These are phyloP conservation scores for Nesometra sesokonis DNA, from an alignment of 35 echinoderm and acorn worm species.

Conservation along the genomic window DNA sequence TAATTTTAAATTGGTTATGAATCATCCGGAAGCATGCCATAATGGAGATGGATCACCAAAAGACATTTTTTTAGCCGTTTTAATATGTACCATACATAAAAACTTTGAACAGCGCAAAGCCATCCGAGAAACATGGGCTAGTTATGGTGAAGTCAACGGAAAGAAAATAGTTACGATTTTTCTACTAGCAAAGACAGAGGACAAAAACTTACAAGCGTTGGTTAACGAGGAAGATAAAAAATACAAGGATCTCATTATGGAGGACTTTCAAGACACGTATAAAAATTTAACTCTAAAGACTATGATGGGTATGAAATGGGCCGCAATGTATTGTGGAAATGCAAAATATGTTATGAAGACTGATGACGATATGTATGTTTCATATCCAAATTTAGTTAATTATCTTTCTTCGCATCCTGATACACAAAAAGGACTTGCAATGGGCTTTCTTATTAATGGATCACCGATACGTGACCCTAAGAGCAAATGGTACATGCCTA, in stretches of 20 bases:
- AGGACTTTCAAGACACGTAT: conserved; percentile 87
- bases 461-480: conserved; percentile 84
- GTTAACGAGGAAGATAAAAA: conserved; percentile 62
- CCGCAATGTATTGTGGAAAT: conserved; percentile 51
- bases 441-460: conserved; percentile 73
- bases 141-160: conserved; percentile 40
- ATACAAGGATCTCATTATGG: conserved; percentile 78
- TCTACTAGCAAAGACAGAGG: conserved; percentile 55
- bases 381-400: conserved; percentile 54
- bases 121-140: conserved; percentile 79
- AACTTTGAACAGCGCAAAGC: conserved; percentile 96
- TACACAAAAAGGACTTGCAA: conserved; percentile 29
- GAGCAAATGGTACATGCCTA: conserved; percentile 99
- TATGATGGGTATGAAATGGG: conserved; percentile 95
- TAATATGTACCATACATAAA: conserved; percentile 65
- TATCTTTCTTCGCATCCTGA: conserved; percentile 12
- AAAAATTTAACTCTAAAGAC: conserved; percentile 89
- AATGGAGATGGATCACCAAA: conserved; percentile 20
- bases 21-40: conserved; percentile 47
- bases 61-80: conserved; percentile 36
- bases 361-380: conserved; percentile 90
- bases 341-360: conserved; percentile 84
- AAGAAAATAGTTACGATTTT: conserved; percentile 70
- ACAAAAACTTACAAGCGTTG: conserved; percentile 39
- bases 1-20: conserved; percentile 33